Conservation (phyloP, 1,140 invertebrate species). For the Polypedilum vanderplanki region DNA sequence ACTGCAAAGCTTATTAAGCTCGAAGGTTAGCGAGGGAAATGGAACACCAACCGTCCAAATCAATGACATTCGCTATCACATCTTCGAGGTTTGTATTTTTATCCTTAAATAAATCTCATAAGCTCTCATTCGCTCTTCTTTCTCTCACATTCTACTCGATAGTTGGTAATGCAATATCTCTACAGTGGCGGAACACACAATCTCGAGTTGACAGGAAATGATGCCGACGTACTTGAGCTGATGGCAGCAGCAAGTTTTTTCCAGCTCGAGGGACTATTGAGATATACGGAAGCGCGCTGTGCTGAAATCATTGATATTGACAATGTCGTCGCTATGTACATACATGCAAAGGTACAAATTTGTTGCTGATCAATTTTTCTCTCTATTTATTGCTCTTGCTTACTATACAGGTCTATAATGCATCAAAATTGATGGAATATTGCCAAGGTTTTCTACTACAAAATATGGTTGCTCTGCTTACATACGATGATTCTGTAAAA, state of each 20-base stretch:
- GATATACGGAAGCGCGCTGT: constrained; percentile 78
- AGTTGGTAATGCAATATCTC: constrained; percentile 89
- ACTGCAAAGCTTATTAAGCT: constrained; percentile 78
- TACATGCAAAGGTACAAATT: constrained; percentile 74
- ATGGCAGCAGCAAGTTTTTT: constrained; percentile 91
- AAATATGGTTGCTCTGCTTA: constrained; percentile 87
- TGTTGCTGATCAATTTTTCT: neutral
- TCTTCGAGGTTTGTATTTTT: constrained; percentile 64
- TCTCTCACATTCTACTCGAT: constrained; percentile 29
- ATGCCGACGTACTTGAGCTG: constrained; percentile 71
- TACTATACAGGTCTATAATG: constrained; percentile 68
- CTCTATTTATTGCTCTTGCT: neutral
- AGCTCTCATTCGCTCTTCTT: too few relatives aligned
- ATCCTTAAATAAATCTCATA: neutral
- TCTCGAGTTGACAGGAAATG: constrained; percentile 59
- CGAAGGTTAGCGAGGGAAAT: constrained; percentile 64
- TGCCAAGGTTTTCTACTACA: constrained; percentile 86
- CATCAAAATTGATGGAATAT: constrained; percentile 75
- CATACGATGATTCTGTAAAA: constrained; percentile 85
- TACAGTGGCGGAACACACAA: constrained; percentile 80
- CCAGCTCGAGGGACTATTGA: constrained; percentile 74
- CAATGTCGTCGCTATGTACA: constrained; percentile 86
- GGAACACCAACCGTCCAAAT: constrained; percentile 79
- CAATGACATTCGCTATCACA: constrained; percentile 86
- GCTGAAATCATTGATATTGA: constrained; percentile 77